Evolutionary conservation across 2,113 vertebrate genomes (phyloP).

Genomic region (Takifugu flavidus): DNA sequence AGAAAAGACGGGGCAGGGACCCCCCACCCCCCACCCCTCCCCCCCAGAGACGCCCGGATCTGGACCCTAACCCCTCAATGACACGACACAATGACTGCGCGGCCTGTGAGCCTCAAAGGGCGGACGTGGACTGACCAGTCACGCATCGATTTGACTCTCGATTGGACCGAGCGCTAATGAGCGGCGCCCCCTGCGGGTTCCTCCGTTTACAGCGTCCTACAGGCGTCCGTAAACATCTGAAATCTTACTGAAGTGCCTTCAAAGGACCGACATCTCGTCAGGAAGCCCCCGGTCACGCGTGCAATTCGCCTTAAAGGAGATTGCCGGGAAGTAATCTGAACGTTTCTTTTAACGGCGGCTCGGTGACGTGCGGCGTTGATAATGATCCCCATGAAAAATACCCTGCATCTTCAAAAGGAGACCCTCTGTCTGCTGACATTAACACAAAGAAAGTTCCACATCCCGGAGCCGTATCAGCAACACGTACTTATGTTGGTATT

Average conservation of each 20-base stretch:
- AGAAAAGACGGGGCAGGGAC: slow-evolving; percentile 59
- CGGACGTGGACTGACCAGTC: slow-evolving; percentile 53
- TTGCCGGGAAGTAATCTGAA: slow-evolving; percentile 67
- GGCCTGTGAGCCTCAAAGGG: slow-evolving; percentile 45
- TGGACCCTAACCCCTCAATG: slow-evolving; percentile 62
- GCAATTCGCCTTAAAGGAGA: slow-evolving; percentile 61
- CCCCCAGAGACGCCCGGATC: slow-evolving; percentile 39
- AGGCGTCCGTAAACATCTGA: slow-evolving; percentile 58
- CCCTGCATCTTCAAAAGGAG: slow-evolving; percentile 67
- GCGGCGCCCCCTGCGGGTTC: slow-evolving; percentile 14
- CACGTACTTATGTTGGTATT: slow-evolving; percentile 67
- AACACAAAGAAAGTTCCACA: slow-evolving; percentile 72
- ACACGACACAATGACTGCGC: slow-evolving; percentile 55
- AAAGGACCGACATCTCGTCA: slow-evolving; percentile 64
- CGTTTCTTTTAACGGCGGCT: slow-evolving; percentile 62
- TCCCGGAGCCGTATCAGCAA: slow-evolving; percentile 71
- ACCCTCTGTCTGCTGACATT: slow-evolving; percentile 68
- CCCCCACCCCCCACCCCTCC: slow-evolving; percentile 1
- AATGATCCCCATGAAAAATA: slow-evolving; percentile 72
- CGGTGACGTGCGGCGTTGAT: slow-evolving; percentile 68
- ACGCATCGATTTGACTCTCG: slow-evolving; percentile 48
- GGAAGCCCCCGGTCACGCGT: slow-evolving; percentile 65
- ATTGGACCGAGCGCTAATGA: slow-evolving; percentile 9
- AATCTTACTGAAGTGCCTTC: slow-evolving; percentile 65
- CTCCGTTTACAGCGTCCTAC: slow-evolving; percentile 44